phyloP scores from a whole-genome alignment of 2,113 vertebrate genomes.

The Zosterops borbonicus region DNA sequence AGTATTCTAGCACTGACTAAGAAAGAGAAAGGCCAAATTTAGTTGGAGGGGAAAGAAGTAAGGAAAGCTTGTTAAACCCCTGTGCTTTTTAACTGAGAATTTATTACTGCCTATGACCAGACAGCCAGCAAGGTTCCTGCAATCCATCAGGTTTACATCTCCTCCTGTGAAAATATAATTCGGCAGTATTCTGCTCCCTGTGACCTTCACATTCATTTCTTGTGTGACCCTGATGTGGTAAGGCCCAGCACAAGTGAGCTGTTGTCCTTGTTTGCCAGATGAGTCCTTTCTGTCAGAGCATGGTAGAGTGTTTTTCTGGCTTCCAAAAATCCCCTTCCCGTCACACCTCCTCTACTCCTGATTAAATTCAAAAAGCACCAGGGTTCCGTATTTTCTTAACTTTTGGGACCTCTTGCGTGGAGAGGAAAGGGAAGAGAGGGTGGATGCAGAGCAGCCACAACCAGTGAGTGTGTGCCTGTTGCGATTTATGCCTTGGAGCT shows the following conservation, averaged over 20 bases:
- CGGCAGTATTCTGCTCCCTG: background rate
- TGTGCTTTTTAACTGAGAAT: background rate
- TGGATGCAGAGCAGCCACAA: background rate
- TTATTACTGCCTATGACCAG: conserved; percentile 27
- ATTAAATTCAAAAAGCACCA: conserved; percentile 22
- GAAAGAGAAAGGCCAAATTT: background rate
- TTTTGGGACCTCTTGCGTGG: background rate
- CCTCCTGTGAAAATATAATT: conserved; percentile 44
- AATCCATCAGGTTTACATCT: conserved; percentile 44
- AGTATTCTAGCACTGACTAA: background rate
- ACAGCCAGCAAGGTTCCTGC: conserved; percentile 27
- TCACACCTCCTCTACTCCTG: background rate
- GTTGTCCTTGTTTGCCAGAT: conserved; percentile 48
- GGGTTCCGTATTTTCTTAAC: conserved; percentile 9
- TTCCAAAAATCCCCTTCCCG: conserved; percentile 2
- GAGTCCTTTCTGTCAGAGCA: background rate
- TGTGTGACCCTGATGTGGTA: conserved; percentile 7
- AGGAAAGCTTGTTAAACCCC: conserved; percentile 31
- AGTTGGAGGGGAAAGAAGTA: background rate
- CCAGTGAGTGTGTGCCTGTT: accelerated
- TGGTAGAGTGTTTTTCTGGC: background rate
- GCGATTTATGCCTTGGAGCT: accelerated
- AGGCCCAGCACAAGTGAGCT: conserved; percentile 22
- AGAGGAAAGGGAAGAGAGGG: background rate
- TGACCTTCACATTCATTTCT: conserved; percentile 33